Evolutionary conservation across 2,888 invertebrate species (phyloP).

Genomic region (Mystacides longicornis): DNA sequence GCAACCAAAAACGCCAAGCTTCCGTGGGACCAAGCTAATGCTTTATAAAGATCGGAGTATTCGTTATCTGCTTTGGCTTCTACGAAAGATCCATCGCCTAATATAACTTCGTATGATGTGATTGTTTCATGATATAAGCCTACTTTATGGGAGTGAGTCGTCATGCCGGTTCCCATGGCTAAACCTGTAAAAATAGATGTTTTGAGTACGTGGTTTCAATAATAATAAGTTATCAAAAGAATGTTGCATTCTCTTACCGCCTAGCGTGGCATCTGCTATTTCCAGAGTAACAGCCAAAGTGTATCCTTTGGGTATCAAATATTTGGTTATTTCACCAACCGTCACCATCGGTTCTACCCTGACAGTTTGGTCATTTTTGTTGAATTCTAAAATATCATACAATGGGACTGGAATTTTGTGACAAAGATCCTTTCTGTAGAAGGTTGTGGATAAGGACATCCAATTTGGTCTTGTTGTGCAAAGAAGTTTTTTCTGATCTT

Average conservation of each 20-base stretch:
- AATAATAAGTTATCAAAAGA: neutral
- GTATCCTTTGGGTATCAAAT: constrained; percentile 56
- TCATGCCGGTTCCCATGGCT: constrained; percentile 66
- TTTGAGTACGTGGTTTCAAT: neutral
- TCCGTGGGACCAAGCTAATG: constrained; percentile 61
- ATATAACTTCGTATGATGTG: constrained; percentile 56
- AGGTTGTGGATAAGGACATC: constrained; percentile 59
- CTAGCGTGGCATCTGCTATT: constrained; percentile 60
- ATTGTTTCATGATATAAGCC: constrained; percentile 63
- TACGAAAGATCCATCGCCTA: constrained; percentile 54
- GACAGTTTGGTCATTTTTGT: constrained; percentile 51
- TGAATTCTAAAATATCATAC: constrained; percentile 53
- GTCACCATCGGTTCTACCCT: constrained; percentile 62
- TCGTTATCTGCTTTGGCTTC: constrained; percentile 51
- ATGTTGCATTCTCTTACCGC: constrained; percentile 36
- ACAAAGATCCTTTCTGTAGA: constrained; percentile 56
- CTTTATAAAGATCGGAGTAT: constrained; percentile 50
- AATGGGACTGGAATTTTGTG: constrained; percentile 57
- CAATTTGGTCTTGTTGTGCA: constrained; percentile 64
- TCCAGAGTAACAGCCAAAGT: constrained; percentile 62
- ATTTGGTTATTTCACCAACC: constrained; percentile 57
- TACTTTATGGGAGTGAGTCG: constrained; percentile 63
- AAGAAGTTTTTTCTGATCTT: constrained; percentile 44
- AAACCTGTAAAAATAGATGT: constrained; percentile 38
- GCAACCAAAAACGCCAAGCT: constrained; percentile 59